These are phyloP conservation scores for Cyrtorhinus lividipennis DNA, from an alignment of 1,140 invertebrate species.

Conservation along the genomic window DNA sequence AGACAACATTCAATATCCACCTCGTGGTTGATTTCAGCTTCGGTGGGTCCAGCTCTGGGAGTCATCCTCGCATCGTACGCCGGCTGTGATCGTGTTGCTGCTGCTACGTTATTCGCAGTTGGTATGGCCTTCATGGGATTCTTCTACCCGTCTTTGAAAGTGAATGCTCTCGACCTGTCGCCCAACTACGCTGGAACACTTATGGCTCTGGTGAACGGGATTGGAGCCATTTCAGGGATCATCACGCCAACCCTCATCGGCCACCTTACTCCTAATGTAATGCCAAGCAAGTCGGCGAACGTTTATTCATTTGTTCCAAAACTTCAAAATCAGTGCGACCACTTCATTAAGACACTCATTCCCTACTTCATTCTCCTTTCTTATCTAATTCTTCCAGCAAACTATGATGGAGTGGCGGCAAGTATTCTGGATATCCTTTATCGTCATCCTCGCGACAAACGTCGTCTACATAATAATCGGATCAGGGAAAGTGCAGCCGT, in stretches of 20 bases:
- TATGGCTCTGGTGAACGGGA: constrained; percentile 71
- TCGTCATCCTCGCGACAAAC: constrained; percentile 54
- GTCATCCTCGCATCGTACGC: constrained; percentile 66
- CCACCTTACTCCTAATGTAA: constrained; percentile 54
- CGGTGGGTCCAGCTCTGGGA: constrained; percentile 57
- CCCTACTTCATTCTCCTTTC: neutral
- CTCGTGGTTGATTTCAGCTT: constrained; percentile 39
- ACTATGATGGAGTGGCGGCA: constrained; percentile 59
- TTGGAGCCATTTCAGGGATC: constrained; percentile 66
- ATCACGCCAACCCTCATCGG: constrained; percentile 63
- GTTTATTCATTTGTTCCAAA: neutral
- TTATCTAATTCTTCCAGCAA: constrained; percentile 52
- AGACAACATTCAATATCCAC: too few relatives aligned
- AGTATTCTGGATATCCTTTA: constrained; percentile 69
- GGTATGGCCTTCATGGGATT: constrained; percentile 61
- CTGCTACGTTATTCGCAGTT: constrained; percentile 49
- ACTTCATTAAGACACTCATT: neutral
- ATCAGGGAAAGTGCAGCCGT: constrained; percentile 53
- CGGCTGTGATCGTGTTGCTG: constrained; percentile 48
- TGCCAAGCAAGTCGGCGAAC: constrained; percentile 19
- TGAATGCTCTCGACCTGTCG: constrained; percentile 67
- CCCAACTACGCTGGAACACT: constrained; percentile 67
- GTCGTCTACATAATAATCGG: constrained; percentile 55
- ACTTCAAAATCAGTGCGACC: neutral
- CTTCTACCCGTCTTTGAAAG: constrained; percentile 60